phyloP scores from a whole-genome alignment of 2,888 invertebrate genomes.

The Exephanes ischioxanthus region DNA sequence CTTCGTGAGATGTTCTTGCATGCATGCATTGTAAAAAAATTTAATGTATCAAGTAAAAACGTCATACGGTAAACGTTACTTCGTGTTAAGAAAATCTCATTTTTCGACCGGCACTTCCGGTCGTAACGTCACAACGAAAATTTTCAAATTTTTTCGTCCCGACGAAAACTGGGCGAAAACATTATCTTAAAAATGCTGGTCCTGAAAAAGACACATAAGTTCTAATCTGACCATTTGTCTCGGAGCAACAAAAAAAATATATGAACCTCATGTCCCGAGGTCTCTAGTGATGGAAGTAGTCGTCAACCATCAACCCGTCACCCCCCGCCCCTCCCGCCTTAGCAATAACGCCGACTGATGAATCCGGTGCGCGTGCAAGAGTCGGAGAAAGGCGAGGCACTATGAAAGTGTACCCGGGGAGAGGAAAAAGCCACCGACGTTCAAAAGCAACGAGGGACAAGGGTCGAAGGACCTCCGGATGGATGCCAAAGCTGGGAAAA shows the following conservation, averaged over 20 bases:
- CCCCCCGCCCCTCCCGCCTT: too few relatives aligned
- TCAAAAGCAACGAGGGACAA: conserved; percentile 54
- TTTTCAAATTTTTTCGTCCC: not conserved
- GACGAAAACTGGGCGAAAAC: not conserved
- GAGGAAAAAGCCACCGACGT: conserved; percentile 41
- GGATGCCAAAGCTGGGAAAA: conserved; percentile 45
- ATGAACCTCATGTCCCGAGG: not conserved
- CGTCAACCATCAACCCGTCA: not conserved
- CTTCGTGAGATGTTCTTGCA: not conserved
- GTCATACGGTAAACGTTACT: not conserved
- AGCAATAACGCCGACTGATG: not conserved
- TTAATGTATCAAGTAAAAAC: not conserved
- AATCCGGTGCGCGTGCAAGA: not conserved
- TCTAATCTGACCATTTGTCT: not conserved
- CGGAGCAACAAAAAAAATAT: not conserved
- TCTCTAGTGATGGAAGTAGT: not conserved
- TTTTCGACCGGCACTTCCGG: too few relatives aligned
- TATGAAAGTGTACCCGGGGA: conserved; percentile 18
- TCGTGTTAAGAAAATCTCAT: not conserved
- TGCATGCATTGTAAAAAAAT: conserved; percentile 5
- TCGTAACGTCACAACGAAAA: too few relatives aligned
- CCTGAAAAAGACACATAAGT: not conserved
- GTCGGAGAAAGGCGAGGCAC: conserved; percentile 10
- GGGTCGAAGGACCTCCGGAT: conserved; percentile 56
- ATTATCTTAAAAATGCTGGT: not conserved